Conservation (phyloP, 2,113 vertebrate species). For the Oreochromis tanganicae region DNA sequence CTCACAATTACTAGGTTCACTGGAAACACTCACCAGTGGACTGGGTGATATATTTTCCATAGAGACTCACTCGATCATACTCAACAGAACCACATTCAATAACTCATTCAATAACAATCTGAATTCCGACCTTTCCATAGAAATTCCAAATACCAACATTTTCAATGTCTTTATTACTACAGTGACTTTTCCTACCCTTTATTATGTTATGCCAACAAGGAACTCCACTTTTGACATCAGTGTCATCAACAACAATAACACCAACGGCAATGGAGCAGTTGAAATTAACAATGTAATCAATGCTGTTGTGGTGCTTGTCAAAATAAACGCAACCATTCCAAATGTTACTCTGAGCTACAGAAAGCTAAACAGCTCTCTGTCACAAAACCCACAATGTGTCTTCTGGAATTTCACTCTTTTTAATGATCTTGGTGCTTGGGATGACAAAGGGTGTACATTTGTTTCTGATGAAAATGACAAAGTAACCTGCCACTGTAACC, state of each 20-base stretch:
- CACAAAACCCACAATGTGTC: slow-evolving; percentile 64
- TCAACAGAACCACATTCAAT: slow-evolving; percentile 22
- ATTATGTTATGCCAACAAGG: slow-evolving; percentile 65
- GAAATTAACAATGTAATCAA: slow-evolving; percentile 53
- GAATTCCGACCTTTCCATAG: slow-evolving; percentile 24
- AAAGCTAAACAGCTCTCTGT: slow-evolving; percentile 57
- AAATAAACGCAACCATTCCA: slow-evolving; percentile 41
- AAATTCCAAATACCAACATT: slow-evolving; percentile 42
- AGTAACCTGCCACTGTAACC: slow-evolving; percentile 73
- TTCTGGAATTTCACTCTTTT: slow-evolving; percentile 76
- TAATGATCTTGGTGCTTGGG: slow-evolving; percentile 61
- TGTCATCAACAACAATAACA: not conserved
- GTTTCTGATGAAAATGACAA: not conserved
- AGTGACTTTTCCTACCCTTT: slow-evolving; percentile 63
- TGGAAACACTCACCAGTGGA: slow-evolving; percentile 68
- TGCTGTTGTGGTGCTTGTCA: slow-evolving; percentile 72
- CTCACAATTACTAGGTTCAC: slow-evolving; percentile 66
- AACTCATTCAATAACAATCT: not conserved
- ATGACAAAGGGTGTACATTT: slow-evolving; percentile 51
- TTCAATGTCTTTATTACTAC: slow-evolving; percentile 53
- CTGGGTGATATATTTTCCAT: slow-evolving; percentile 9
- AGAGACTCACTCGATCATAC: not conserved
- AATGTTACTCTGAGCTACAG: slow-evolving; percentile 68
- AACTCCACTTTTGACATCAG: not conserved
- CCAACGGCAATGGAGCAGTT: slow-evolving; percentile 58